Percentiles rank a stretch among this genome's conserved stretches.
These are phyloP conservation scores for Rhingia campestris DNA, from an alignment of 2,888 invertebrate species.

Conservation along the genomic window DNA sequence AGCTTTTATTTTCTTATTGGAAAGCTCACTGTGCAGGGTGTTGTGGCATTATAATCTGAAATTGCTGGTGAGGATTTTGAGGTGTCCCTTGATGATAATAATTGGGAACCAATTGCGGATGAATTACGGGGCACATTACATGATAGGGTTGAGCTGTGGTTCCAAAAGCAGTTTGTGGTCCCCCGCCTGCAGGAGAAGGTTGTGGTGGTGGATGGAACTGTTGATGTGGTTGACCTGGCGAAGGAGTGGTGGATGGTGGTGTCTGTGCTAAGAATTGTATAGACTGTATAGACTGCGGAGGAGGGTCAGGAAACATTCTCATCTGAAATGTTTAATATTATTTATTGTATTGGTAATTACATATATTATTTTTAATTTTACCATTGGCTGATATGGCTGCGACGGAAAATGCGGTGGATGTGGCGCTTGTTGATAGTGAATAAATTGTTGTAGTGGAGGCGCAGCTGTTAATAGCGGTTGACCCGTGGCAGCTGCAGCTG, in stretches of 20 bases:
- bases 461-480: conserved; percentile 93
- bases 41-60: conserved; percentile 82
- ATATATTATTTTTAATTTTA: conserved; percentile 78
- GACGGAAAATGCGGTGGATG: conserved; percentile 84
- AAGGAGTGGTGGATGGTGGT: conserved; percentile 84
- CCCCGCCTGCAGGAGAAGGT: conserved; percentile 84
- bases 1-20: conserved; percentile 25
- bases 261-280: conserved; percentile 85
- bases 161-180: conserved; percentile 83
- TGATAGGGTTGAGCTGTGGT: conserved; percentile 84
- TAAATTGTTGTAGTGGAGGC: conserved; percentile 88
- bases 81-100: conserved; percentile 80
- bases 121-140: conserved; percentile 85
- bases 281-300: conserved; percentile 84
- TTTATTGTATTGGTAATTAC: neutral
- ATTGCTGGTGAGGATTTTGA: conserved; percentile 81
- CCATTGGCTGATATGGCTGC: conserved; percentile 84
- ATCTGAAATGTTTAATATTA: conserved; percentile 81
- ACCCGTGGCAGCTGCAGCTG: conserved; percentile 87
- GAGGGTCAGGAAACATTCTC: conserved; percentile 88
- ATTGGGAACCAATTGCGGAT: conserved; percentile 80
- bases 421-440: conserved; percentile 86
- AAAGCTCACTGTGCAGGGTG: conserved; percentile 80
- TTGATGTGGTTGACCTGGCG: conserved; percentile 85
- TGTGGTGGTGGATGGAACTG: conserved; percentile 85